Conservation (phyloP, 2,797 vertebrate genomes). For the Spinus pinus region DNA sequence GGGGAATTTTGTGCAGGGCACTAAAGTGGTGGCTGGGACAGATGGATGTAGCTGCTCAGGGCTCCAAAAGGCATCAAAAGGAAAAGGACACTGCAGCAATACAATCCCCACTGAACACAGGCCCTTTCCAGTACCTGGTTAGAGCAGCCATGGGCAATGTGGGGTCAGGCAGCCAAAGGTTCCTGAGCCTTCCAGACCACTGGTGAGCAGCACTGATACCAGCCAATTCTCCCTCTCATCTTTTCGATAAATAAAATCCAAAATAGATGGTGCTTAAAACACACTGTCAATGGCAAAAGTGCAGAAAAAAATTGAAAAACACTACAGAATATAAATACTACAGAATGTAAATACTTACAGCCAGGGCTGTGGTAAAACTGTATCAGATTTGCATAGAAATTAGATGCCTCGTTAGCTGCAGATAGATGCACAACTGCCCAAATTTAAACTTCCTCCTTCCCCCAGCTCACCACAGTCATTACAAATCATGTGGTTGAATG, state of each 20-base stretch:
- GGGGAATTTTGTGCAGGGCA: neutral
- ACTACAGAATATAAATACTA: neutral
- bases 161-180: neutral
- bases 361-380: neutral
- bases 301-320: neutral
- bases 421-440: constrained; percentile 49
- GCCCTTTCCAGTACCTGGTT: neutral
- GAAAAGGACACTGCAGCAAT: neutral
- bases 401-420: constrained; percentile 53
- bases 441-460: constrained; percentile 62
- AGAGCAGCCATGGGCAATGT: neutral
- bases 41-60: neutral
- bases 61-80: neutral
- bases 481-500: constrained; percentile 49
- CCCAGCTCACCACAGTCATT: constrained; percentile 46
- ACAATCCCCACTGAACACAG: neutral
- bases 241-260: neutral
- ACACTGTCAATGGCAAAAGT: neutral
- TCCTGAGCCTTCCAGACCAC: neutral
- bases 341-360: neutral
- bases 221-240: neutral
- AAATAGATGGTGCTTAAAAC: neutral
- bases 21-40: neutral
- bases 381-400: constrained; percentile 23
- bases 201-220: neutral